Evolutionary conservation across 1,140 invertebrate species (phyloP).

Genomic region (Coenobita brevimanus): DNA sequence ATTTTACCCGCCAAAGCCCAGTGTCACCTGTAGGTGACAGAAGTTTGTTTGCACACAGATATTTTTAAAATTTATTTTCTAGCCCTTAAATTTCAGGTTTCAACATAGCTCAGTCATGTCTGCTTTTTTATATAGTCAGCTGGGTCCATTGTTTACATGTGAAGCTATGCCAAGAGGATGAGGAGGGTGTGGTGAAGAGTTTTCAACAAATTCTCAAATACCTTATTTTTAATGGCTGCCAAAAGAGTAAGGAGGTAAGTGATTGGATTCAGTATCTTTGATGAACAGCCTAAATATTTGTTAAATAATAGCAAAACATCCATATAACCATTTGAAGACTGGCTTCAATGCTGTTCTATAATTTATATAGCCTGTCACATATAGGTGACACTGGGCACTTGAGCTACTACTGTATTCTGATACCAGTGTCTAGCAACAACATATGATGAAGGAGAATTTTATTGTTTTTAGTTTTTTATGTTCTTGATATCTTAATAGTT

Average conservation of each 20-base stretch:
- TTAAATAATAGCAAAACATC: conserved; percentile 5
- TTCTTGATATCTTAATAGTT: neutral
- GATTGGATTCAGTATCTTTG: neutral
- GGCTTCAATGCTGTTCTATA: conserved; percentile 9
- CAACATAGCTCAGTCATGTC: conserved; percentile 10
- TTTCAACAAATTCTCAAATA: neutral
- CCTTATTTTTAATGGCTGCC: neutral
- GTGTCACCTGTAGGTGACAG: conserved; percentile 10
- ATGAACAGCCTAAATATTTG: conserved; percentile 13
- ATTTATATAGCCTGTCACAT: conserved; percentile 5
- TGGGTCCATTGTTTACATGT: conserved; percentile 6
- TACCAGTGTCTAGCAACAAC: conserved; percentile 15
- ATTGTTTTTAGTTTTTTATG: neutral
- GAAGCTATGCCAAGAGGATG: neutral
- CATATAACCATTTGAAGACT: neutral
- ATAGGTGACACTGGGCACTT: conserved; percentile 4
- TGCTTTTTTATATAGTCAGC: neutral
- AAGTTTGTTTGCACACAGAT: conserved; percentile 7
- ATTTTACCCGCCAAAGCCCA: conserved; percentile 1
- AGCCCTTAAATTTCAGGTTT: conserved; percentile 4
- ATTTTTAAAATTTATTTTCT: neutral
- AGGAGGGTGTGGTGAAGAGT: neutral
- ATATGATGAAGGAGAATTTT: conserved; percentile 7
- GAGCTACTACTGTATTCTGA: conserved; percentile 16
- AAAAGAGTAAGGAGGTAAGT: conserved; percentile 8